Conservation (phyloP, 2,113 vertebrate species). For the Lagopus leucura region DNA sequence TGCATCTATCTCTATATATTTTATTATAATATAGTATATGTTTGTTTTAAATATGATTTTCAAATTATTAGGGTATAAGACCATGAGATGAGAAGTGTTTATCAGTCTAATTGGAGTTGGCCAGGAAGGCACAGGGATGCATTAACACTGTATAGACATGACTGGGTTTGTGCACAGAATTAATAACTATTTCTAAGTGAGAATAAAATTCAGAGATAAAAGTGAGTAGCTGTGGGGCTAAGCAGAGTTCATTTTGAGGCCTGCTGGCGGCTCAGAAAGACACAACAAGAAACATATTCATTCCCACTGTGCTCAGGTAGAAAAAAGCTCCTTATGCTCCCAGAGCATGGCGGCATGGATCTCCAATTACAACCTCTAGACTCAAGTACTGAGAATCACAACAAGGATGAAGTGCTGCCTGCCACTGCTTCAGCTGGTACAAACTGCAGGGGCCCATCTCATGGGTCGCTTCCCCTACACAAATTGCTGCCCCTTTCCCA, state of each 20-base stretch:
- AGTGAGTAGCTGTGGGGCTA: neutral
- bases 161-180: neutral
- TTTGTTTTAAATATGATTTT: neutral
- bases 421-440: neutral
- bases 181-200: neutral
- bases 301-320: neutral
- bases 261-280: neutral
- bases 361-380: neutral
- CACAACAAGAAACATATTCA: neutral
- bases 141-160: rapidly evolving
- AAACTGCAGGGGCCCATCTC: neutral
- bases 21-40: neutral
- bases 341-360: neutral
- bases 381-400: neutral
- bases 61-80: neutral
- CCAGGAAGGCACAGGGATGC: neutral
- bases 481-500: constrained; percentile 22
- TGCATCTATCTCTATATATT: no score
- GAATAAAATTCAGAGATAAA: neutral
- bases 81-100: neutral
- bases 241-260: neutral
- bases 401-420: rapidly evolving
- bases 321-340: neutral
- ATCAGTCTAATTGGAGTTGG: neutral
- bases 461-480: constrained; percentile 45